These are phyloP conservation scores for Xanthorhoe designata DNA, from an alignment of 2,888 invertebrate species.

Conservation along the genomic window DNA sequence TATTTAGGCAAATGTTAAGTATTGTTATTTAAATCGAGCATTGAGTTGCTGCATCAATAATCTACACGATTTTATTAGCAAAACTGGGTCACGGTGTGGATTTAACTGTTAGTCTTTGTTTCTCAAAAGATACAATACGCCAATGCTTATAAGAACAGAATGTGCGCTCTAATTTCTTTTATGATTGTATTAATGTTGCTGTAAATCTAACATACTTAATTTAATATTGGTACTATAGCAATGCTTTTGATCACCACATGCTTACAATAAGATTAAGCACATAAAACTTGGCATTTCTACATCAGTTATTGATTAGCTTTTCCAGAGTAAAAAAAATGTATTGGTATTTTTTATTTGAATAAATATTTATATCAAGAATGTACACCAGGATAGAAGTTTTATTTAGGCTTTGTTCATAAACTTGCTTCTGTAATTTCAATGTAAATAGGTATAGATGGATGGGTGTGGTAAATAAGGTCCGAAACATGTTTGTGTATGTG, in stretches of 20 bases:
- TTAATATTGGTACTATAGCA: slow-evolving; percentile 58
- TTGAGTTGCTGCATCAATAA: no score
- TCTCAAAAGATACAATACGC: background rate
- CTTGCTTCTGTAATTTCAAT: slow-evolving; percentile 46
- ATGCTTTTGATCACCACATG: slow-evolving; percentile 66
- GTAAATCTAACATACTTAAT: slow-evolving; percentile 59
- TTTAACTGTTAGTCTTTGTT: no score
- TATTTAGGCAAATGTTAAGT: no score
- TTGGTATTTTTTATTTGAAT: slow-evolving; percentile 37
- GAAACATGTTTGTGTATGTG: slow-evolving; percentile 43
- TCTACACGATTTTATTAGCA: no score
- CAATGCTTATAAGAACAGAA: background rate
- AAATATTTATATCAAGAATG: slow-evolving; percentile 31
- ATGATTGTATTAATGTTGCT: slow-evolving; percentile 46
- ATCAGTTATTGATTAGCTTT: slow-evolving; percentile 24
- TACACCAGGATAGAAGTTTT: slow-evolving; percentile 27
- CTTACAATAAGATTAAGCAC: slow-evolving; percentile 71
- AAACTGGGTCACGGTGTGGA: no score
- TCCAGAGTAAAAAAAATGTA: slow-evolving; percentile 31
- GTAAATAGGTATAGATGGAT: slow-evolving; percentile 52
- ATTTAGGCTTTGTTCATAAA: slow-evolving; percentile 30
- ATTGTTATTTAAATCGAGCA: no score
- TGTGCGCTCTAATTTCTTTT: no score
- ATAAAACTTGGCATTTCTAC: slow-evolving; percentile 40
- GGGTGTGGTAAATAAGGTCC: slow-evolving; percentile 46